Conservation (phyloP, 2,888 invertebrate genomes). For the Leptothorax acervorum region DNA sequence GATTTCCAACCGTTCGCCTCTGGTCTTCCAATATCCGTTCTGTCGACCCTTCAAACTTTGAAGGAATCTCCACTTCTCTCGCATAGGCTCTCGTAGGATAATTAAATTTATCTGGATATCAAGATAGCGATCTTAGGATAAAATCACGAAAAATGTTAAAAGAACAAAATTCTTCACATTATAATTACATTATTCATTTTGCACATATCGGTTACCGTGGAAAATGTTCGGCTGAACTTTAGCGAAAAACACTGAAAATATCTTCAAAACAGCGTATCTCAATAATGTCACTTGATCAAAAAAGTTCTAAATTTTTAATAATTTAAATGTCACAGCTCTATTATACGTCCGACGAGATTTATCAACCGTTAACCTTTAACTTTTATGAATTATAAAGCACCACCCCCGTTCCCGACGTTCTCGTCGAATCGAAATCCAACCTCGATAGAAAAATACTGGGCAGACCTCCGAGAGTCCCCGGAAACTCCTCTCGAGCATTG, state of each 20-base stretch:
- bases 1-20: slow-evolving; percentile 25
- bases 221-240: neutral
- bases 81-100: neutral
- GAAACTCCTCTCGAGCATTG: slow-evolving; percentile 40
- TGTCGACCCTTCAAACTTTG: slow-evolving; percentile 44
- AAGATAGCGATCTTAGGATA: neutral
- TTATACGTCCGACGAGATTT: neutral
- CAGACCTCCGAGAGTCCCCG: slow-evolving; percentile 4
- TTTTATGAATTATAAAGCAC: slow-evolving; percentile 34
- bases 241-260: neutral
- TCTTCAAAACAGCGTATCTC: neutral
- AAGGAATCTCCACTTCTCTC: neutral
- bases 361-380: slow-evolving; percentile 23
- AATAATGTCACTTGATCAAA: neutral
- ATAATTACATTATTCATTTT: slow-evolving; percentile 24
- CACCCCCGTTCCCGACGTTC: neutral
- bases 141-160: slow-evolving; percentile 22
- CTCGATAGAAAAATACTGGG: slow-evolving; percentile 21
- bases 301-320: neutral
- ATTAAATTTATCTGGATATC: slow-evolving; percentile 28
- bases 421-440: neutral
- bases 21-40: slow-evolving; percentile 50
- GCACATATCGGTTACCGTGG: neutral
- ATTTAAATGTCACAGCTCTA: slow-evolving; percentile 32
- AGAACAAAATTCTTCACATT: neutral